Evolutionary conservation across 2,113 vertebrate species (phyloP).

Genomic region (Archocentrus centrarchus): DNA sequence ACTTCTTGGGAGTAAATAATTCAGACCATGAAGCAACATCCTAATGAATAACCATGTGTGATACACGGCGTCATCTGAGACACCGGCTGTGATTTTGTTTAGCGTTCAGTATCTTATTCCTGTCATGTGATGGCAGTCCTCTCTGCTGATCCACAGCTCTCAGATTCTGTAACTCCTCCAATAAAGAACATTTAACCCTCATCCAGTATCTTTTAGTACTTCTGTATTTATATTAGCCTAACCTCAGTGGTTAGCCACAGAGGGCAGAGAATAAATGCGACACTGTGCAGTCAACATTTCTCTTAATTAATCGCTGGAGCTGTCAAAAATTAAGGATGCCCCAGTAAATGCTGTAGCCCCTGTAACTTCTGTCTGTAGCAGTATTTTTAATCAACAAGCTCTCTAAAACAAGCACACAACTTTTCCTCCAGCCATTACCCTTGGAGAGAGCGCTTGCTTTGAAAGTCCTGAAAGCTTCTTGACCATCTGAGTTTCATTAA

Average conservation of each 20-base stretch:
- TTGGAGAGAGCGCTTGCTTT: neutral
- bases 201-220: neutral
- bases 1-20: neutral
- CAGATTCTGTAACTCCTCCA: neutral
- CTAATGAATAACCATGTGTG: neutral
- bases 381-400: neutral
- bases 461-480: neutral
- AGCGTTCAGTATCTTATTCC: neutral
- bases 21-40: neutral
- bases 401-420: neutral
- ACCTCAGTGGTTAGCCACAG: neutral
- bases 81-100: neutral
- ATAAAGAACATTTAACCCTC: neutral
- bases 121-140: neutral
- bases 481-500: constrained; percentile 4
- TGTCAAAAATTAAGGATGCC: neutral
- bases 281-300: neutral
- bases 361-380: neutral
- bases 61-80: neutral
- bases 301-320: neutral
- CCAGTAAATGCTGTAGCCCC: neutral
- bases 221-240: neutral
- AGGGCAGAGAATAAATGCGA: neutral
- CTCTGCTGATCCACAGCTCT: too few species aligned
- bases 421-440: neutral